Percentiles rank a stretch among this genome's conserved stretches.
Conservation (phyloP, 2,888 invertebrate species). For the Myopa tessellatipennis region DNA sequence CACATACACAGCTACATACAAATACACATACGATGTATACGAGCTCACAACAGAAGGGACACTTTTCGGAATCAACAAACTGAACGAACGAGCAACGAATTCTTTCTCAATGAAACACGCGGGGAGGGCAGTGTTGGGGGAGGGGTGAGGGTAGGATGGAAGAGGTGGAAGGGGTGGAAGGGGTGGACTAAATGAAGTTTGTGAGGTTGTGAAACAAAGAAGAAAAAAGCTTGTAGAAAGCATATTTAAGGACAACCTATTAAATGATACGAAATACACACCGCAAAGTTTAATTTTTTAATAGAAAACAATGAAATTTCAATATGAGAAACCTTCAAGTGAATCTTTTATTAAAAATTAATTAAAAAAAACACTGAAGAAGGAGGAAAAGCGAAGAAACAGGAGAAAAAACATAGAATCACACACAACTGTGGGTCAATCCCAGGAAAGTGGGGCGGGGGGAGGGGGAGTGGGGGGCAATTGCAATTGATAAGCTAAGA, state of each 20-base stretch:
- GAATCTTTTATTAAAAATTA: constrained; percentile 9
- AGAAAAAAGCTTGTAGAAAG: not conserved
- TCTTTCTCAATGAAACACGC: constrained; percentile 19
- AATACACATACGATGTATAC: no score
- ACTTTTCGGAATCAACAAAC: constrained; percentile 21
- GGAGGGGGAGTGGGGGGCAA: not conserved
- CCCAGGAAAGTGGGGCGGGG: not conserved
- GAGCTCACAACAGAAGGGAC: not conserved
- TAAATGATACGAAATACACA: no score
- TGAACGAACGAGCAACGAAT: constrained; percentile 25
- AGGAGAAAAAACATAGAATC: no score
- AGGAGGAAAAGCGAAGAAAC: not conserved
- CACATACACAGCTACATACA: constrained; percentile 30
- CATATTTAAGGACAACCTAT: no score
- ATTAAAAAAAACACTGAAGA: not conserved
- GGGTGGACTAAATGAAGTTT: no score
- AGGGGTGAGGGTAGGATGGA: not conserved
- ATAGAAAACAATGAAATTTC: no score
- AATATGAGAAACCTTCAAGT: no score
- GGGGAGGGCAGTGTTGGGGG: not conserved
- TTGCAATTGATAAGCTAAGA: not conserved
- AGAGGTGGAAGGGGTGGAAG: not conserved
- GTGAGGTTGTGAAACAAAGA: not conserved
- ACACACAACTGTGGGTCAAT: not conserved
- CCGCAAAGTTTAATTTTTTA: no score